Conservation (phyloP, 2,797 vertebrate genomes). For the Pseudomugil gertrudae region DNA sequence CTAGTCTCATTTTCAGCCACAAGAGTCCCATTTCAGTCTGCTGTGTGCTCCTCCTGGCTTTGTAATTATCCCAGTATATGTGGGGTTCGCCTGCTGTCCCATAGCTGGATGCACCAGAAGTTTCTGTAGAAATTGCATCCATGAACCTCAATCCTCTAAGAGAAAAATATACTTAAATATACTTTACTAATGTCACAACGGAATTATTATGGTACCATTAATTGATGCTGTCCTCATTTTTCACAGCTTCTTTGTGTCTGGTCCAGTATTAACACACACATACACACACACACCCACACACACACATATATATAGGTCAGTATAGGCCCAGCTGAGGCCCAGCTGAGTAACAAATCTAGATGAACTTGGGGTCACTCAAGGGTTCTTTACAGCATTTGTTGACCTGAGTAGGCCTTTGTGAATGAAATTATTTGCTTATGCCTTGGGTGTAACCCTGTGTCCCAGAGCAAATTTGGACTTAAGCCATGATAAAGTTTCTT, state of each 20-base stretch:
- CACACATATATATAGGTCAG: constrained; percentile 71
- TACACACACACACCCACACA: constrained; percentile 51
- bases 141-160: constrained; percentile 5
- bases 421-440: constrained; percentile 71
- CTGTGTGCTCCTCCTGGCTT: constrained; percentile 67
- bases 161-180: constrained; percentile 16
- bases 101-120: constrained; percentile 15
- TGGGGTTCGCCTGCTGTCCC: constrained; percentile 24
- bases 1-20: constrained; percentile 63
- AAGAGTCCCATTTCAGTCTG: constrained; percentile 45
- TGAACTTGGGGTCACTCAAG: constrained; percentile 50
- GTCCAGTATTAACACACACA: no score
- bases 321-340: constrained; percentile 51
- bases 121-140: constrained; percentile 7
- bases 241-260: constrained; percentile 29
- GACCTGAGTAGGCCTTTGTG: constrained; percentile 61
- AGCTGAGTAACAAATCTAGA: constrained; percentile 62
- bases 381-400: constrained; percentile 53
- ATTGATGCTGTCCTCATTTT: constrained; percentile 41
- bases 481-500: constrained; percentile 35
- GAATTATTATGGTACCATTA: constrained; percentile 35
- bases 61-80: constrained; percentile 58
- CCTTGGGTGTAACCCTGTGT: constrained; percentile 45
- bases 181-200: constrained; percentile 20
- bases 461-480: constrained; percentile 58